Evolutionary conservation across 2,797 vertebrate genomes (phyloP), one percentile per base, ranked within the genome.

Genomic region (Amazona finschi): DNA sequence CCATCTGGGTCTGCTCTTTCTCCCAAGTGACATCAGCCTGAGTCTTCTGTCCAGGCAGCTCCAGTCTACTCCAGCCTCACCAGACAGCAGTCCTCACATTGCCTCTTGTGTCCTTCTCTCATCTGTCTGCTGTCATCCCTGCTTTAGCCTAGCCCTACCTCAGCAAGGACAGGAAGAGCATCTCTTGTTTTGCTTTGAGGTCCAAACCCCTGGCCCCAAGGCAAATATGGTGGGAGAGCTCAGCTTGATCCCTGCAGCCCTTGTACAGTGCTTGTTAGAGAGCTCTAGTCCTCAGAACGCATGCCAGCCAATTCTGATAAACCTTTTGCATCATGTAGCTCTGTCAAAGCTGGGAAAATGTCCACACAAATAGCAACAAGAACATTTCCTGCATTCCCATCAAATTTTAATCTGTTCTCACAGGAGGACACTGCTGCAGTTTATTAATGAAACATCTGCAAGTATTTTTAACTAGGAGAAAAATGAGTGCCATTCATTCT

Each of bases 391-490:
- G 91, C 69, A 76, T 87, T 87, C 69, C 85, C 69, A 67, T 85
- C 81, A 87, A 92, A 91, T 67, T 77, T 86, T 85, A 64, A 89
- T 84, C 72, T 90, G 44, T 77, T 93, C 79, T 84, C 47, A 79
- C 49, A 92, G 69, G 78, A 93, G 33, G 65, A 85, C 57, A 69
- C 55, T 85, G 61, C 55, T 85, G 61, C 38, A 85, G 85, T 91
- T 95, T 86, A 90, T 84, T 95, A 94, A 90, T 60, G 81, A 87
- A 96, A 95, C 75, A 89, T 92, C 91, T 93, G 86, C 86, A 96
- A 85, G 76, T 85, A 90, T 87, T 95, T 94, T 92, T 92, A 94
- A 94, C 80, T 44, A 85, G 75, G 84, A 93, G 71, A 93, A 73
- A 79, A 92, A 66, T 50, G 83, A 95, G 50, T 73, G 92, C 67